Evolutionary conservation across 2,888 invertebrate species (phyloP).

Genomic region (Amiota minor): DNA sequence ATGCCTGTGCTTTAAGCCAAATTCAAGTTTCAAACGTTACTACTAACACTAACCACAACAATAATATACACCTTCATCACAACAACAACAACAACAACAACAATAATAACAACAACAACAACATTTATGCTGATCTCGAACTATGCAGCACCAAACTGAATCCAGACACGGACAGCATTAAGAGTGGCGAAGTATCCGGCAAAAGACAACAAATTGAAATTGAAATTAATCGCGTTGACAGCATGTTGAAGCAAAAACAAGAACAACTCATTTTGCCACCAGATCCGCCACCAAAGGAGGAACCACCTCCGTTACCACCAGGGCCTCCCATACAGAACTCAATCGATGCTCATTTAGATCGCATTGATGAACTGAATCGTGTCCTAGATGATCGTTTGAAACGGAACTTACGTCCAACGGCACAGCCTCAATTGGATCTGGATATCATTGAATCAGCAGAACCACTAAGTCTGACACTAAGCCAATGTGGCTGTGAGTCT

Average conservation of each 20-base stretch:
- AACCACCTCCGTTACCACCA: neutral
- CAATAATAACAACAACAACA: slow-evolving; percentile 57
- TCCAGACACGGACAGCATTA: slow-evolving; percentile 45
- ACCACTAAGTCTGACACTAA: slow-evolving; percentile 41
- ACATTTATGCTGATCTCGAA: slow-evolving; percentile 71
- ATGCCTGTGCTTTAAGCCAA: slow-evolving; percentile 38
- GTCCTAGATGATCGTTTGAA: slow-evolving; percentile 69
- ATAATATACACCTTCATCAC: slow-evolving; percentile 17
- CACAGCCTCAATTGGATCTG: slow-evolving; percentile 51
- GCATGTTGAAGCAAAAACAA: slow-evolving; percentile 21
- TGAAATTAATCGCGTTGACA: slow-evolving; percentile 61
- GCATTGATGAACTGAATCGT: slow-evolving; percentile 71
- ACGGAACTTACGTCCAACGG: slow-evolving; percentile 56
- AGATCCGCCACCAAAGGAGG: neutral
- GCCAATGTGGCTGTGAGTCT: slow-evolving; percentile 43
- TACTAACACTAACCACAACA: slow-evolving; percentile 56
- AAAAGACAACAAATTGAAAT: slow-evolving; percentile 55
- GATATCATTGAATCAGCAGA: slow-evolving; percentile 64
- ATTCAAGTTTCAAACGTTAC: slow-evolving; percentile 31
- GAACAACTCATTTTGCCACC: neutral
- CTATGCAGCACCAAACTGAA: slow-evolving; percentile 40
- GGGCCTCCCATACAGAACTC: slow-evolving; percentile 60
- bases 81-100: slow-evolving; percentile 6
- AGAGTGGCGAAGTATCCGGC: slow-evolving; percentile 45
- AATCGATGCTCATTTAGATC: slow-evolving; percentile 71